These are phyloP conservation scores for Argya squamiceps DNA, from an alignment of 2,797 vertebrate species.

Conservation along the genomic window DNA sequence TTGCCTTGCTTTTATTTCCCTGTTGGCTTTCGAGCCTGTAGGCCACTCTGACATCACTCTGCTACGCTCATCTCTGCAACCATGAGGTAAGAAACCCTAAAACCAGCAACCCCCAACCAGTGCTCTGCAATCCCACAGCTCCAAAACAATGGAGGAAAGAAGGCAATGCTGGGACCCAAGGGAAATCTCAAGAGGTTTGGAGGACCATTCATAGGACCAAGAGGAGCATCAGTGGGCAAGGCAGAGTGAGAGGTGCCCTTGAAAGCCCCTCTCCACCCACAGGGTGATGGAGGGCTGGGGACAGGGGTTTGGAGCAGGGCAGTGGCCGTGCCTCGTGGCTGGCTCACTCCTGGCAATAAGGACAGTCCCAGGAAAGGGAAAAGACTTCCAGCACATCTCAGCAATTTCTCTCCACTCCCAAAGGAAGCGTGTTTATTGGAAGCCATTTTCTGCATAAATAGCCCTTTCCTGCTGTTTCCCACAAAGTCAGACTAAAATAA, in stretches of 20 bases:
- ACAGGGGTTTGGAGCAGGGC: neutral
- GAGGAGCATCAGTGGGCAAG: neutral
- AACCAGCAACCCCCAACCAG: neutral
- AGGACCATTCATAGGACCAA: neutral
- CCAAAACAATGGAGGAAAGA: neutral
- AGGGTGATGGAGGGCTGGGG: neutral
- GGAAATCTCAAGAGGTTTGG: neutral
- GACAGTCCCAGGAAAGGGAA: neutral
- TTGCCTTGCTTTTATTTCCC: constrained; percentile 33
- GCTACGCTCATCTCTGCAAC: neutral
- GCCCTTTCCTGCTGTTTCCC: constrained; percentile 33
- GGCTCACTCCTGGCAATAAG: neutral
- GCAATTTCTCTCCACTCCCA: constrained; percentile 4
- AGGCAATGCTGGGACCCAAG: neutral
- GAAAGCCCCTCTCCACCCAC: neutral
- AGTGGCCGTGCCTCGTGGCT: fast-evolving
- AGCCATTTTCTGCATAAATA: constrained; percentile 53
- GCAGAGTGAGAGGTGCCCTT: fast-evolving
- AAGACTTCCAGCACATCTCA: constrained; percentile 15
- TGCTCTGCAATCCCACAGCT: neutral
- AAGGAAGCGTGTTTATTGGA: neutral
- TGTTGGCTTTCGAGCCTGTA: neutral
- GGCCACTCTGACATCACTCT: neutral
- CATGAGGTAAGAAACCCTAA: neutral
- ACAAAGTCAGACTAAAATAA: constrained; percentile 13